phyloP scores from a whole-genome alignment of 2,888 invertebrate genomes.

The Pseudoips prasinana region DNA sequence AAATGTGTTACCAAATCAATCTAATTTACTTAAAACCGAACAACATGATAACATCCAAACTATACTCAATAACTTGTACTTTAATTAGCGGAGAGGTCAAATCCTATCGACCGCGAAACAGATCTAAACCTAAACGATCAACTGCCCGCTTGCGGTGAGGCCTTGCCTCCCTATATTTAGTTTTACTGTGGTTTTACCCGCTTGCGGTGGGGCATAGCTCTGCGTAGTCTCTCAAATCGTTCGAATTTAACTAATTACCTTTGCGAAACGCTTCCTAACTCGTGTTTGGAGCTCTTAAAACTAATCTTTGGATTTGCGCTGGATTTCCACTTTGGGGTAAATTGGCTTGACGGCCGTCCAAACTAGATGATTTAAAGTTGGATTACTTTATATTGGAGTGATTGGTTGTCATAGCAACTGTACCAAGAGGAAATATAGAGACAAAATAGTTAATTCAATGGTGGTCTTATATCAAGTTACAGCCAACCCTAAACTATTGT shows the following conservation, averaged over 20 bases:
- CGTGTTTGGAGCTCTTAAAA: conserved; percentile 43
- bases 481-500: too few species aligned
- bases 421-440: background rate
- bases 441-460: too few species aligned
- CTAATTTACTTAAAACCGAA: too few species aligned
- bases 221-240: conserved; percentile 20
- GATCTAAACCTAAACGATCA: background rate
- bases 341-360: conserved; percentile 25
- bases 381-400: conserved; percentile 21
- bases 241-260: conserved; percentile 49
- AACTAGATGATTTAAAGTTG: conserved; percentile 24
- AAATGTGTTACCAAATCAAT: too few species aligned
- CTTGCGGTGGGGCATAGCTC: conserved; percentile 15
- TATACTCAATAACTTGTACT: background rate
- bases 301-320: conserved; percentile 42
- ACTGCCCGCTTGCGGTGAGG: conserved; percentile 12
- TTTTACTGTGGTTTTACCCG: conserved; percentile 1
- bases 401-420: conserved; percentile 7
- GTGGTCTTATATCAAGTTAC: too few species aligned
- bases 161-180: conserved; percentile 5
- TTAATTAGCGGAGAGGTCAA: background rate
- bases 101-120: background rate
- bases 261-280: conserved; percentile 39
- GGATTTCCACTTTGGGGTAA: conserved; percentile 27
- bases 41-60: background rate